Evolutionary conservation across 2,797 vertebrate species (phyloP).

Genomic region (Eospalax fontanierii): DNA sequence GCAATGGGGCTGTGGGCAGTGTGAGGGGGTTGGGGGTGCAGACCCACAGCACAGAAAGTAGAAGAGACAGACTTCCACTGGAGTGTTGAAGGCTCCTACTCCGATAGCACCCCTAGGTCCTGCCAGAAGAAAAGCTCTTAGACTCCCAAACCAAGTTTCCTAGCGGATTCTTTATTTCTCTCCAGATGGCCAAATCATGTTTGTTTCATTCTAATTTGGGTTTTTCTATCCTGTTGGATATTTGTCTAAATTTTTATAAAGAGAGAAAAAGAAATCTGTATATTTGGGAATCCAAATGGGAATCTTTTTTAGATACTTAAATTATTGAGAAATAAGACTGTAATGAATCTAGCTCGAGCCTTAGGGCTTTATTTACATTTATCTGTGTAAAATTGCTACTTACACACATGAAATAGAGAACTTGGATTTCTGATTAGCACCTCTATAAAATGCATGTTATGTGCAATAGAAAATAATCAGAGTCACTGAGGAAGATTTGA

Average conservation of each 20-base stretch:
- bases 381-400: constrained; percentile 48
- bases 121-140: neutral
- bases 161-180: neutral
- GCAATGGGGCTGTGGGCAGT: neutral
- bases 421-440: constrained; percentile 53
- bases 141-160: constrained; percentile 17
- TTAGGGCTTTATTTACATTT: constrained; percentile 51
- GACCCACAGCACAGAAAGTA: too few relatives aligned
- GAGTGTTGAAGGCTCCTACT: neutral
- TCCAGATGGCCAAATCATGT: neutral
- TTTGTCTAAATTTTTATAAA: constrained; percentile 61
- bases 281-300: constrained; percentile 49
- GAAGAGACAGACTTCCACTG: neutral
- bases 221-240: constrained; percentile 8
- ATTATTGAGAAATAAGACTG: constrained; percentile 41
- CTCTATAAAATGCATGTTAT: constrained; percentile 54
- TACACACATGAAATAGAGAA: constrained; percentile 59
- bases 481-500: neutral
- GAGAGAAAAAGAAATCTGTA: constrained; percentile 12
- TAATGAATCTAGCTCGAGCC: constrained; percentile 31
- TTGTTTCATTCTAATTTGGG: constrained; percentile 67
- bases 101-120: neutral
- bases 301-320: neutral
- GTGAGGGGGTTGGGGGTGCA: neutral
- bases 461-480: constrained; percentile 44